These are phyloP conservation scores for Eubasilissa splendida DNA, from an alignment of 2,888 invertebrate genomes.

Conservation along the genomic window DNA sequence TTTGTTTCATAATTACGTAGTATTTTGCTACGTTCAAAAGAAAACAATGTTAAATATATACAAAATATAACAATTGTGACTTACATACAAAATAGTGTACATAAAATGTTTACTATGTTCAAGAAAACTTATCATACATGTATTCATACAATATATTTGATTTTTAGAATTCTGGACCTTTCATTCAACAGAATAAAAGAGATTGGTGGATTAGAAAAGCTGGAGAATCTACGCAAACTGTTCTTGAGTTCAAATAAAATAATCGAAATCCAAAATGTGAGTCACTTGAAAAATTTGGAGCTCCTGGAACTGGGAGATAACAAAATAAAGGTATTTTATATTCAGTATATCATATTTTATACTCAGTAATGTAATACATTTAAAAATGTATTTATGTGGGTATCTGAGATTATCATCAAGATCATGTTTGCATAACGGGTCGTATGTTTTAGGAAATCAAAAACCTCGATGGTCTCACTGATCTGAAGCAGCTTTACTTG, in stretches of 20 bases:
- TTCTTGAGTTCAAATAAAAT: constrained; percentile 94
- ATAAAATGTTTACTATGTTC: no score
- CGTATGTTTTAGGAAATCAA: constrained; percentile 80
- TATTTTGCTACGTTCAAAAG: no score
- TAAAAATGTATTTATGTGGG: no score
- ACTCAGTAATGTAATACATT: no score
- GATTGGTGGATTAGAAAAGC: constrained; percentile 85
- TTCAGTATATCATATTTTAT: not conserved
- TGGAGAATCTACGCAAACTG: constrained; percentile 85
- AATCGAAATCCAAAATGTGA: constrained; percentile 88
- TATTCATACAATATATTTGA: not conserved
- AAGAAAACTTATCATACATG: not conserved
- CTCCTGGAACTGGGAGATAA: constrained; percentile 97
- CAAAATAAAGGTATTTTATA: constrained; percentile 80
- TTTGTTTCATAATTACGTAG: no score
- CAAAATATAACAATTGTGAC: no score
- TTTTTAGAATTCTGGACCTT: constrained; percentile 86
- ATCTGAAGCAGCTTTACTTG: constrained; percentile 85
- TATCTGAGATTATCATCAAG: no score
- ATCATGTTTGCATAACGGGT: not conserved
- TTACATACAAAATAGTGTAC: no score
- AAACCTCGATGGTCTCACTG: constrained; percentile 83
- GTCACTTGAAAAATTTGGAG: constrained; percentile 83
- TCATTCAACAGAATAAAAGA: constrained; percentile 95
- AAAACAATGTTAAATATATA: no score